Evolutionary conservation across 2,888 invertebrate species (phyloP), one percentile per base, ranked within the genome.

Genomic region (Strigamia maritima): DNA sequence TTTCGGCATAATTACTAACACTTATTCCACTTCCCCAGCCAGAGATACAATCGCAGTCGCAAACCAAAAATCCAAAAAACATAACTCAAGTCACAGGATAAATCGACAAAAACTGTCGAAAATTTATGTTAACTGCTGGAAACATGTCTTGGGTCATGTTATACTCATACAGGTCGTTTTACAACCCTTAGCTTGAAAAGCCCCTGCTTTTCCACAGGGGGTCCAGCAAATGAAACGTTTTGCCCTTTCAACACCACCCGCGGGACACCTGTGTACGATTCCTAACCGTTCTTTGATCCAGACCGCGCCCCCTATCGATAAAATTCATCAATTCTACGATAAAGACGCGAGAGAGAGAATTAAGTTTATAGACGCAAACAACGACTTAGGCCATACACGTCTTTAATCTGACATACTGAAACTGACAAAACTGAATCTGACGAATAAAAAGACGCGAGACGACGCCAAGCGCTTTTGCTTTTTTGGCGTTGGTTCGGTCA

Each of bases 241-340:
- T 65, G 65, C 65, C 65, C 65, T 65, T 65, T 65, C 65, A 65
- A 65, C 65, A 65, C 65, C 28, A 65, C 65, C 65, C 65, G 26
- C 65, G 28, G 65, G 65, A 65, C 65, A 65, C 65, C 65, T 65
- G 65, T 65, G 65, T 65, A 24, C 65, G 65, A 65, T 65, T 65
- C 16, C 24, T 2, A 26, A 24, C 26, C 26, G 24, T 1, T n/a
- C 65, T 65, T 65, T 65, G 65, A 65, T 26, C 12, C 26, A 65
- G 2, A 4, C 60, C 60, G 60, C 65, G 65, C 65, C 65, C 8
- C 22, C 8, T 60, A 2, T 19, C 12, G 44, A 14, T 14, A 44
- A 44, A 44, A 44, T 44, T 12, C 12, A 3, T 12, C 44, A 44
- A 16, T 49, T 19, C 19, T n/a, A 1, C 14, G n/a, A 49, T 6